These are phyloP conservation scores for Platalea minor DNA, from an alignment of 2,797 vertebrate species.

Conservation along the genomic window DNA sequence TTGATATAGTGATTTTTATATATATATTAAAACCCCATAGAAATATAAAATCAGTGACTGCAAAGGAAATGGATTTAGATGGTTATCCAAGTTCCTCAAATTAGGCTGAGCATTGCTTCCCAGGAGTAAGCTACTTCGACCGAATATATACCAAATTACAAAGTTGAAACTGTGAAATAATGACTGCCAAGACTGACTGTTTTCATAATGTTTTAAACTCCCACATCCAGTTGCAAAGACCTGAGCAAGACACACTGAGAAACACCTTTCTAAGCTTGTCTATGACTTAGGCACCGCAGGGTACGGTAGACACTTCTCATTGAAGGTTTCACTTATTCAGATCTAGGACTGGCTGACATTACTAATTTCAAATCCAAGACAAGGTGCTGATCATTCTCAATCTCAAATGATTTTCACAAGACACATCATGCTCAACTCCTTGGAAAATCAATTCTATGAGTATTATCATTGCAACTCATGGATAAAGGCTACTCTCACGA, in stretches of 20 bases:
- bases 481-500: background rate
- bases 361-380: background rate
- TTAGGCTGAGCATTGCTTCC: background rate
- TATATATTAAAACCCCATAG: background rate
- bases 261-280: background rate
- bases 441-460: background rate
- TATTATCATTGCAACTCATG: background rate
- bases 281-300: background rate
- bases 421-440: background rate
- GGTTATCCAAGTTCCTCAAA: background rate
- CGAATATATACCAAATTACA: background rate
- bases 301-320: background rate
- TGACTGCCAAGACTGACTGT: background rate
- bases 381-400: background rate
- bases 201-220: background rate
- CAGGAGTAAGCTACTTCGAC: background rate
- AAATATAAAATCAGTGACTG: background rate
- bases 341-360: background rate
- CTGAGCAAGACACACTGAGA: background rate
- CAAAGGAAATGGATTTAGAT: background rate
- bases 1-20: background rate
- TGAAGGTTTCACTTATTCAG: background rate
- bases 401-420: background rate
- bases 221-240: background rate
- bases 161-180: background rate